Evolutionary conservation across 2,797 vertebrate species (phyloP), one percentile per base, ranked within the genome.

Genomic region (Siniperca obscura): DNA sequence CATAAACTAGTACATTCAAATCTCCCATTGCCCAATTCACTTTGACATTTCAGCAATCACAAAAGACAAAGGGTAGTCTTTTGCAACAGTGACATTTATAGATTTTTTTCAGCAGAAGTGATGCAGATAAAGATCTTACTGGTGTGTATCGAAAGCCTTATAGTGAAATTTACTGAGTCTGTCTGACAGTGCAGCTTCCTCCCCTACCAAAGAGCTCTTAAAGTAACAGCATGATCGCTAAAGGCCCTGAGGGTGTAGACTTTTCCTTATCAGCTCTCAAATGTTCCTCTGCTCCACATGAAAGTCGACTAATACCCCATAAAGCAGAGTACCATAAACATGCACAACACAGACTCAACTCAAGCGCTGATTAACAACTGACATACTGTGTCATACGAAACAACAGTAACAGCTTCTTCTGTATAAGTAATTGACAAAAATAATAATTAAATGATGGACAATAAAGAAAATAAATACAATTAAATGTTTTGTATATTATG

Each of bases 61-160:
- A 36, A 36, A 36, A 36, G 36, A 36, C 36, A 36, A 36, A 36
- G 36, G 36, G 36, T 11, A 42, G 14, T 17, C 40, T n/a, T 48
- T 62, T 52, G 48, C 36, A 42, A 16, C 60, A 22, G 17, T 27
- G n/a, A 30, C 52, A 55, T 65, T 75, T 42, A 40, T 64, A 74
- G 70, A 56, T 64, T 19, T 1, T 27, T 27, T 57, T 57, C 22
- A 74, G 78, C 10, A 46, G 56, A 44, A 27, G 46, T 27, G 40
- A n/a, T 30, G 52, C 34, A 34, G 60, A 71, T 52, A 25, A 50
- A 50, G 42, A 59, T 81, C 67, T 76, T 8, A 56, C 19, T 17
- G 27, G 53, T 19, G 6, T 27, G 59, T 44, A 27, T 14, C 46
- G 56, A 22, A 36, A 25, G 64, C 40, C 8, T 22, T 13, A 27